A percentile compares a stretch with the other conserved stretches of the same genome.
Evolutionary conservation across 1,140 invertebrate species (phyloP).

Genomic region (Zaprionus davidi): DNA sequence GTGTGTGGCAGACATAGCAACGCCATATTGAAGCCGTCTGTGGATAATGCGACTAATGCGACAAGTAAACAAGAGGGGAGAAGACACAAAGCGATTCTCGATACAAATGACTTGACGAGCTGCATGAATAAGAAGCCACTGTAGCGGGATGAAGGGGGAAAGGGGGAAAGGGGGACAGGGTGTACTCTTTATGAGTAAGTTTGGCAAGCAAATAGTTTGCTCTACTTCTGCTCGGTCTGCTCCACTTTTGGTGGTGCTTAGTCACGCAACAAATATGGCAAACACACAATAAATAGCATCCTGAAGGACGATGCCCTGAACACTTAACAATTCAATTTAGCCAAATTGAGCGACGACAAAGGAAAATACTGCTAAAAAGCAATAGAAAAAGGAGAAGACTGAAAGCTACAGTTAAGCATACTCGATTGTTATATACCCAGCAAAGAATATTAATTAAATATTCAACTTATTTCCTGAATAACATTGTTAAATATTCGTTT

Average conservation of each 20-base stretch:
- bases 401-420: neutral
- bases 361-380: slow-evolving; percentile 9
- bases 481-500: too few species aligned
- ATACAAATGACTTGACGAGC: slow-evolving; percentile 4
- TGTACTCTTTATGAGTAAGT: neutral
- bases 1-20: neutral
- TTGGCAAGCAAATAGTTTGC: slow-evolving; percentile 1
- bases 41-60: slow-evolving; percentile 23
- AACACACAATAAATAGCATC: slow-evolving; percentile 52
- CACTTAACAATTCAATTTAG: slow-evolving; percentile 63
- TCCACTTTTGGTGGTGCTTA: slow-evolving; percentile 29
- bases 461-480: too few species aligned
- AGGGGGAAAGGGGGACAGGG: neutral
- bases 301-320: slow-evolving; percentile 28
- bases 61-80: neutral
- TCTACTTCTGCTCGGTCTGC: neutral
- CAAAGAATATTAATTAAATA: too few species aligned
- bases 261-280: slow-evolving; percentile 58
- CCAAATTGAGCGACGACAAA: slow-evolving; percentile 25
- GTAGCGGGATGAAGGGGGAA: neutral
- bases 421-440: neutral
- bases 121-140: neutral
- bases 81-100: neutral
- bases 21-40: neutral
- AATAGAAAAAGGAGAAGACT: neutral